phyloP scores from a whole-genome alignment of 2,113 vertebrate genomes.

The Antechinus stuartii region DNA sequence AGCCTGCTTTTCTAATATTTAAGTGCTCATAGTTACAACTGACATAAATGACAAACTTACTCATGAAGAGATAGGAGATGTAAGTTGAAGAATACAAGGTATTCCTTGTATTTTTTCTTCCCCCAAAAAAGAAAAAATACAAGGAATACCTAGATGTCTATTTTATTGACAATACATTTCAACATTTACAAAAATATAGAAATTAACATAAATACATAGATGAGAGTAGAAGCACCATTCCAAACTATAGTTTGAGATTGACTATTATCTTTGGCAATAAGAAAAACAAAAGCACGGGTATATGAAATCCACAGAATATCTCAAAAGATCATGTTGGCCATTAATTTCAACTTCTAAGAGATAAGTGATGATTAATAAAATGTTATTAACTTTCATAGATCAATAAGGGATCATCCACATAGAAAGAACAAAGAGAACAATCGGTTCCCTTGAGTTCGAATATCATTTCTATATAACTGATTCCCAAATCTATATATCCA shows the following conservation, averaged over 20 bases:
- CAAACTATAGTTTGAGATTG: conserved; percentile 41
- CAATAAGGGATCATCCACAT: background rate
- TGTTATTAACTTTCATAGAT: background rate
- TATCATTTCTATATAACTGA: background rate
- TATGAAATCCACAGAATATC: conserved; percentile 18
- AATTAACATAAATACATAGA: background rate
- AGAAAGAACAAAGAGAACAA: background rate
- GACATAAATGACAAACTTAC: conserved; percentile 13
- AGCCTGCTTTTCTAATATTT: conserved; percentile 23
- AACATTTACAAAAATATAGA: conserved; percentile 14
- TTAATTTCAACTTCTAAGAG: conserved; percentile 19
- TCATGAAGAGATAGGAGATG: conserved; percentile 10
- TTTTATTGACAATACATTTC: conserved; percentile 36
- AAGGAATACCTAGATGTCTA: background rate
- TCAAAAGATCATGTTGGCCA: conserved; percentile 11
- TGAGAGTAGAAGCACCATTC: conserved; percentile 19
- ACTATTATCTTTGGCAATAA: conserved; percentile 32
- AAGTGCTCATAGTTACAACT: background rate
- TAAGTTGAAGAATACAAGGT: background rate
- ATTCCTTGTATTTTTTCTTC: too few species aligned
- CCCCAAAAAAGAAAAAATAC: background rate
- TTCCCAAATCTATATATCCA: background rate
- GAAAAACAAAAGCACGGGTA: conserved; percentile 19
- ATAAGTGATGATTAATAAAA: conserved; percentile 22
- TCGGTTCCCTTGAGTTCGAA: background rate